Conservation (phyloP, 2,797 vertebrate species). For the Gorsachius magnificus region DNA sequence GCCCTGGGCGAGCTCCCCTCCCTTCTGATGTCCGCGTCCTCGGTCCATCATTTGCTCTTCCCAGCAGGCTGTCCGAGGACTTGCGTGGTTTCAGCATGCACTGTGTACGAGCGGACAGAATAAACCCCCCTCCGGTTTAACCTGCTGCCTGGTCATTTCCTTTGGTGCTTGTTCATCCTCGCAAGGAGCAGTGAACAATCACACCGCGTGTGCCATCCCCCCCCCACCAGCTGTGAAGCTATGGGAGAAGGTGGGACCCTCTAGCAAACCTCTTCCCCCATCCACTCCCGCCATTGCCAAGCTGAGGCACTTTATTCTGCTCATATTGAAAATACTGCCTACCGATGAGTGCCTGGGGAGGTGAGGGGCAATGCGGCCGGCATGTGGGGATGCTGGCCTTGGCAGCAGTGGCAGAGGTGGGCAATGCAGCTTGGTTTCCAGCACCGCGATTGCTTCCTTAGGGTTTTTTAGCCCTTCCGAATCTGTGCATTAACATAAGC, state of each 20-base stretch:
- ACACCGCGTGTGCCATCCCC: fast-evolving
- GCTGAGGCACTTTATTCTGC: background rate
- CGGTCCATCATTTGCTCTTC: background rate
- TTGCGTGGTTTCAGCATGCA: background rate
- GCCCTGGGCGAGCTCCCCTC: fast-evolving
- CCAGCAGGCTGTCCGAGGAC: background rate
- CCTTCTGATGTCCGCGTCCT: background rate
- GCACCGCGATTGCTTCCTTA: background rate
- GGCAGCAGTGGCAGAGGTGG: background rate
- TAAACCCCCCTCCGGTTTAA: background rate
- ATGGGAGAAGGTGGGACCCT: background rate
- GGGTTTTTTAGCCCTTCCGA: background rate
- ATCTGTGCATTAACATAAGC: fast-evolving
- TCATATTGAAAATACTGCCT: background rate
- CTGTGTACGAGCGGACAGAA: background rate
- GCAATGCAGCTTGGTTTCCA: background rate
- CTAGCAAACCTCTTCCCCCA: background rate
- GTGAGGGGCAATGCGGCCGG: fast-evolving
- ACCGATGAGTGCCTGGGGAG: fast-evolving
- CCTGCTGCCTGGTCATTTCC: background rate
- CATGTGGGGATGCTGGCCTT: background rate
- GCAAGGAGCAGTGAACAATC: background rate
- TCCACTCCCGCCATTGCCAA: background rate
- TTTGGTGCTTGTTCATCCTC: background rate
- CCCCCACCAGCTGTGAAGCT: background rate